Conservation (phyloP, 2,113 vertebrate genomes). For the Pithys albifrons region DNA sequence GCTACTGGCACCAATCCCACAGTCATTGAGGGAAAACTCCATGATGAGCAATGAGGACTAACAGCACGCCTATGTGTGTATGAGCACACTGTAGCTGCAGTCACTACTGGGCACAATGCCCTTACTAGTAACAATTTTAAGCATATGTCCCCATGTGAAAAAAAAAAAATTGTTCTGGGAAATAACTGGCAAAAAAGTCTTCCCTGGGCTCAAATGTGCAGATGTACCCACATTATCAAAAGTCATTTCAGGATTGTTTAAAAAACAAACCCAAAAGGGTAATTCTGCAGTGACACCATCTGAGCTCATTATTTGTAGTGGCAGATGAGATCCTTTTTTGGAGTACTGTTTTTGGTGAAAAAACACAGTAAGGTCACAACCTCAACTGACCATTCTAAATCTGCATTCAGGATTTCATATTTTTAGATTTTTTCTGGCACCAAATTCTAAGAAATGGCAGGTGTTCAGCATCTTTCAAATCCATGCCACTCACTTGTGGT, state of each 20-base stretch:
- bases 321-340: neutral
- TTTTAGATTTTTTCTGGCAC: neutral
- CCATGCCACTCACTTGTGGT: neutral
- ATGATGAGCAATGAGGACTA: neutral
- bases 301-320: neutral
- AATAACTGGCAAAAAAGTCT: neutral
- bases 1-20: neutral
- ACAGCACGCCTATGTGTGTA: neutral
- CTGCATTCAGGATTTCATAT: neutral
- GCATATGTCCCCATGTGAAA: neutral
- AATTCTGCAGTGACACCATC: neutral
- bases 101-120: conserved; percentile 6
- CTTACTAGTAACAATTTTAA: neutral
- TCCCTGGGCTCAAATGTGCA: neutral
- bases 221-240: neutral
- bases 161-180: neutral
- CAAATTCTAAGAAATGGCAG: neutral
- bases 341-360: neutral
- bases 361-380: neutral
- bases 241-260: neutral
- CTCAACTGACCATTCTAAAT: neutral
- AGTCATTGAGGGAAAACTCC: neutral
- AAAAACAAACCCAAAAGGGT: neutral
- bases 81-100: neutral
- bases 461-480: neutral